Evolutionary conservation across 2,797 vertebrate genomes (phyloP).

Genomic region (Linurgus olivaceus): DNA sequence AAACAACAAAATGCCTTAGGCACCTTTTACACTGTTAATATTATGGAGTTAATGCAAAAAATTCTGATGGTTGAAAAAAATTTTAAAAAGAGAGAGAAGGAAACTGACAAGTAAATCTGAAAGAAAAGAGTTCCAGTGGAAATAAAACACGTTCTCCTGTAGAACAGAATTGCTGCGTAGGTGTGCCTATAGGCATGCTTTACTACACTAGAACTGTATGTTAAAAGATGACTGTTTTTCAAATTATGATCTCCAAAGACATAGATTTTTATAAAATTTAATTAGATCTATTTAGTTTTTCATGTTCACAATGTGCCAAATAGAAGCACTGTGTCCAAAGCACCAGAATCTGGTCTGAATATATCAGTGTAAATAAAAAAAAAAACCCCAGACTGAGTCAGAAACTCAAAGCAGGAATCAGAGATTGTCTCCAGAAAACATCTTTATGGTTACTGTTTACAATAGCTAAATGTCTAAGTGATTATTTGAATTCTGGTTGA

Average conservation of each 20-base stretch:
- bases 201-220: background rate
- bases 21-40: background rate
- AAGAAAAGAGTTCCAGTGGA: background rate
- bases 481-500: background rate
- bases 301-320: background rate
- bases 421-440: background rate
- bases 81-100: background rate
- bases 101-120: background rate
- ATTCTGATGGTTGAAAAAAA: background rate
- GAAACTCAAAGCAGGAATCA: background rate
- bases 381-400: background rate
- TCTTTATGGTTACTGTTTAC: background rate
- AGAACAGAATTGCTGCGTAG: background rate
- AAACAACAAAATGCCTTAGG: background rate
- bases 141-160: background rate
- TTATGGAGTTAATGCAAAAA: background rate
- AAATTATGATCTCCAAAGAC: background rate
- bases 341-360: background rate
- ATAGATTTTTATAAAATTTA: background rate
- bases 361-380: background rate
- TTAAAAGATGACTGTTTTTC: background rate
- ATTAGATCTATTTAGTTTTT: background rate
- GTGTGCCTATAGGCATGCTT: rapidly evolving
- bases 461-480: background rate
- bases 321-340: background rate